phyloP scores from a whole-genome alignment of 2,888 invertebrate species.

The Loripinus fragilis region DNA sequence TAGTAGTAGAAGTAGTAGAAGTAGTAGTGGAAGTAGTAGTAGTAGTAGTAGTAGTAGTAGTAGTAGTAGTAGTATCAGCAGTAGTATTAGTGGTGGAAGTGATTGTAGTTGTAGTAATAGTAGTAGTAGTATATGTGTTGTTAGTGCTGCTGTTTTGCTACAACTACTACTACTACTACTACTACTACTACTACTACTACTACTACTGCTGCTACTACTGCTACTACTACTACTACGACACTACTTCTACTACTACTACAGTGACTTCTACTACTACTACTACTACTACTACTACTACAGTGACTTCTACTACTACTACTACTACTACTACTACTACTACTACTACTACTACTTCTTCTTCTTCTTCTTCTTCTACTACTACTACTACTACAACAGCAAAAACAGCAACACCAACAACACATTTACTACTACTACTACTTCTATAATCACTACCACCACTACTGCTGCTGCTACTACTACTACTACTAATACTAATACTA shows the following conservation, averaged over 20 bases:
- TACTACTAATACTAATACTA: no score
- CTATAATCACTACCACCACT: constrained; percentile 18
- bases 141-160: not conserved
- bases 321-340: constrained; percentile 21
- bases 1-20: not conserved
- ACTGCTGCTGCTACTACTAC: constrained; percentile 18
- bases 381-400: no score
- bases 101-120: no score
- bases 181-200: constrained; percentile 6
- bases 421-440: no score
- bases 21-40: no score
- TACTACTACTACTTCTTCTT: constrained; percentile 18
- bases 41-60: constrained; percentile 5
- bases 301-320: constrained; percentile 18
- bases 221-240: not conserved
- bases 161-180: not conserved
- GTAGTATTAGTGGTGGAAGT: no score
- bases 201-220: not conserved
- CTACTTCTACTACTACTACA: not conserved
- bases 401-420: no score
- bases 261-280: constrained; percentile 15
- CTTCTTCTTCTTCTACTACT: constrained; percentile 13
- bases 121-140: no score
- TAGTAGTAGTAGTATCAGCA: no score
- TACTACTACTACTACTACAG: constrained; percentile 20